Evolutionary conservation across 2,888 invertebrate species (phyloP), one percentile per base, ranked within the genome.

Genomic region (Plagodis dolabraria): DNA sequence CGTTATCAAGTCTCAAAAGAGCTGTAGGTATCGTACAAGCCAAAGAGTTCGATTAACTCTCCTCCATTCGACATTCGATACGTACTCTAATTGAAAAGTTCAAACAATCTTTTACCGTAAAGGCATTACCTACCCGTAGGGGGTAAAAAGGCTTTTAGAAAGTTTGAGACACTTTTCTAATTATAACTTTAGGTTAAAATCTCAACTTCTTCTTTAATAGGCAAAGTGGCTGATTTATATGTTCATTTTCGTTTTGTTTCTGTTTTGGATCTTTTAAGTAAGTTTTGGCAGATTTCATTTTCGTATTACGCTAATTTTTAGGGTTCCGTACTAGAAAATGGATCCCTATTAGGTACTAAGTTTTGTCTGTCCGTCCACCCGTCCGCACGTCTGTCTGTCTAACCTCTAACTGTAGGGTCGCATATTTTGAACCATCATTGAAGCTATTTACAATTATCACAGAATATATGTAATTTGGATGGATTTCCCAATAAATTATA

Each of bases 1-100:
- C 54, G 64, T 55, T 71, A 66, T 64, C 64, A 64, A 69, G 54
- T 69, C 67, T 51, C 67, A 68, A 71, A 72, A 70, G 71, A 71
- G 61, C 61, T 48, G 52, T 22, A 22, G 22, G 22, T 22, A 22
- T 22, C 22, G 22, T 57, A 63, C 46, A 42, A 79, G 69, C 77
- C 74, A 35, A 35, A 55, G 69, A 72, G 72, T 78, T 76, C 72
- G 68, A 79, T 82, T 79, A 81, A 81, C 79, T 80, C 82, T 79
- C 72, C 72, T 79, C 72, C 71, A 75, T 76, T 69, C 71, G 68
- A 76, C 71, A 75, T 79, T 76, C 75, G 75, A 82, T 80, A 79
- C 74, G 75, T 77, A 75, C 72, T 22, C 77, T 80, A 81, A 84
- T 82, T 80, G 80, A 78, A 85, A 83, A 80, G 76, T 84, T 74